phyloP scores from a whole-genome alignment of 2,888 invertebrate genomes.

The Phaedon cochleariae region DNA sequence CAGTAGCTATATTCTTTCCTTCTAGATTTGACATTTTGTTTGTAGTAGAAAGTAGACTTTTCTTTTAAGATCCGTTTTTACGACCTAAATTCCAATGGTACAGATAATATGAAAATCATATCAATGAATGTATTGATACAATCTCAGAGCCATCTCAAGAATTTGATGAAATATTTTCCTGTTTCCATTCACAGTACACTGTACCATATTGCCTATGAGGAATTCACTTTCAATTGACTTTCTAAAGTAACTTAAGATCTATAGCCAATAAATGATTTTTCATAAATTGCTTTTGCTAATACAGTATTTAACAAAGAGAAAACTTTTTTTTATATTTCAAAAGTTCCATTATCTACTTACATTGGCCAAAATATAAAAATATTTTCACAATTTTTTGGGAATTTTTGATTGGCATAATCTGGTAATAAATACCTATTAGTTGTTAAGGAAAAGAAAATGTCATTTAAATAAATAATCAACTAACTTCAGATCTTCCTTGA shows the following conservation, averaged over 20 bases:
- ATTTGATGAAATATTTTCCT: slow-evolving; percentile 25
- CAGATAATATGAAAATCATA: slow-evolving; percentile 49
- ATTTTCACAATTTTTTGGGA: too few relatives aligned
- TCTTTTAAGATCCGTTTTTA: slow-evolving; percentile 59
- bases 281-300: too few relatives aligned
- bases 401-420: too few relatives aligned
- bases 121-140: slow-evolving; percentile 39
- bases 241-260: slow-evolving; percentile 19
- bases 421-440: too few relatives aligned
- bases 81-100: slow-evolving; percentile 59
- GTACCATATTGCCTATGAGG: slow-evolving; percentile 37
- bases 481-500: too few relatives aligned
- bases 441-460: too few relatives aligned
- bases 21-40: slow-evolving; percentile 56
- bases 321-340: too few relatives aligned
- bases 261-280: not conserved
- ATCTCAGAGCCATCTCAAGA: slow-evolving; percentile 34
- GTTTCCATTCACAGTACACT: slow-evolving; percentile 10
- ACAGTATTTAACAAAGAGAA: slow-evolving; percentile 5
- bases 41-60: slow-evolving; percentile 55
- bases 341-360: too few relatives aligned
- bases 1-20: slow-evolving; percentile 38
- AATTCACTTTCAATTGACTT: slow-evolving; percentile 31
- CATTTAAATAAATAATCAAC: too few relatives aligned
- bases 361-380: too few relatives aligned